Percentiles rank a stretch among this genome's conserved stretches.
phyloP scores from a whole-genome alignment of 2,888 invertebrate genomes.

The Phalera bucephala region DNA sequence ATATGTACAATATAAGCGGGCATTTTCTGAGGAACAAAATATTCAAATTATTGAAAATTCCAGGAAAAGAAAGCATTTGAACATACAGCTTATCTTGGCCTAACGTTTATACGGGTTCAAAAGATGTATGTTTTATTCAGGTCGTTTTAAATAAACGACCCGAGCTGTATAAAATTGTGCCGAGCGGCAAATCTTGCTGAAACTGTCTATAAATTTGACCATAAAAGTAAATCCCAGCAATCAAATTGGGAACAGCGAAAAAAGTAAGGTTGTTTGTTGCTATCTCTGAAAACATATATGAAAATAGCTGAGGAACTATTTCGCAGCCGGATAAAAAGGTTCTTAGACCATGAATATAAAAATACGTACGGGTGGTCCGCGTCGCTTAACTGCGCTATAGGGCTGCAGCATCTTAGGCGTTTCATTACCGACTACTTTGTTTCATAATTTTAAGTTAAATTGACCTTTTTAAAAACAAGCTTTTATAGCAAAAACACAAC shows the following conservation, averaged over 20 bases:
- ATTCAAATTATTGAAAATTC: too few relatives aligned
- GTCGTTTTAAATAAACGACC: constrained; percentile 50
- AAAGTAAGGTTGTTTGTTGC: constrained; percentile 77
- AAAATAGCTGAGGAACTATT: constrained; percentile 68
- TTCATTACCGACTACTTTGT: constrained; percentile 20
- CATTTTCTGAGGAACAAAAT: too few relatives aligned
- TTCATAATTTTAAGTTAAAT: too few relatives aligned
- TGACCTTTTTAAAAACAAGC: too few relatives aligned
- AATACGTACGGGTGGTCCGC: constrained; percentile 59
- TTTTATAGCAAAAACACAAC: too few relatives aligned
- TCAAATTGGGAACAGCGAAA: constrained; percentile 76
- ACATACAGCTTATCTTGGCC: too few relatives aligned
- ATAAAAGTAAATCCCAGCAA: constrained; percentile 80
- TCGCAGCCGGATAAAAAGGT: constrained; percentile 63
- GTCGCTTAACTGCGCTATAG: constrained; percentile 47
- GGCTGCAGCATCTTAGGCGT: constrained; percentile 32
- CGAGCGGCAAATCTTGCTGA: constrained; percentile 61
- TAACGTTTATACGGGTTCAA: constrained; percentile 14
- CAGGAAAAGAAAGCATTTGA: too few relatives aligned
- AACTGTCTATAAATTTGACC: constrained; percentile 78
- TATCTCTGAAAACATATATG: constrained; percentile 66
- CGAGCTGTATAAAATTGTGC: constrained; percentile 51
- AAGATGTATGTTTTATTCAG: constrained; percentile 41
- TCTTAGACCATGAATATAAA: constrained; percentile 69
- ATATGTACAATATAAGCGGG: too few relatives aligned